These are phyloP conservation scores for Eptatretus atami DNA, from an alignment of 2,797 vertebrate genomes.

Conservation along the genomic window DNA sequence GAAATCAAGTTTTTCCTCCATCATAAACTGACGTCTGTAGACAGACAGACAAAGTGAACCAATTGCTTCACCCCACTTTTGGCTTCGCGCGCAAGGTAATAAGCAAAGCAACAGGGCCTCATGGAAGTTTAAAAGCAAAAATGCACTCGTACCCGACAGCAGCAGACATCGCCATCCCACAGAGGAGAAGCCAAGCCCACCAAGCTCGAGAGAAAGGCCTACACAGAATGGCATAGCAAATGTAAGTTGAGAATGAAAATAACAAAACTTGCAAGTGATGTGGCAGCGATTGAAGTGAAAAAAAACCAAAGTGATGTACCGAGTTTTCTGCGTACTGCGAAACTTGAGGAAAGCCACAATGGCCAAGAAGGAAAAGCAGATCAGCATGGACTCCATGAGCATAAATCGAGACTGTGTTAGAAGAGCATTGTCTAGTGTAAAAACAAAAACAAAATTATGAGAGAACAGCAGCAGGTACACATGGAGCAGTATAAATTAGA, in stretches of 20 bases:
- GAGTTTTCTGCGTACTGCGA: slow-evolving; percentile 19
- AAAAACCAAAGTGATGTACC: slow-evolving; percentile 15
- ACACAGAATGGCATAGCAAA: slow-evolving; percentile 7
- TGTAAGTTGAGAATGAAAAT: background rate
- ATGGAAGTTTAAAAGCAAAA: accelerated
- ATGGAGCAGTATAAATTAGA: too few species aligned
- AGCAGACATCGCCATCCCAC: slow-evolving; percentile 30
- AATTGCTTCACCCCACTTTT: too few species aligned
- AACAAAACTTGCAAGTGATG: background rate
- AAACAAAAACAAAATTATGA: background rate
- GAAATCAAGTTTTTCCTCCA: too few species aligned
- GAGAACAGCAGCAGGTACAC: too few species aligned
- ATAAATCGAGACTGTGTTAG: slow-evolving; percentile 68
- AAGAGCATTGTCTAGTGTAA: slow-evolving; percentile 41
- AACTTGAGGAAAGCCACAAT: slow-evolving; percentile 51
- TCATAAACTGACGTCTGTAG: too few species aligned
- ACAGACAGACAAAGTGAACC: too few species aligned
- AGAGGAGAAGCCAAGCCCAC: slow-evolving; percentile 41
- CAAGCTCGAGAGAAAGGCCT: slow-evolving; percentile 25
- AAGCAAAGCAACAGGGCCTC: accelerated
- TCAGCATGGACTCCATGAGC: slow-evolving; percentile 51
- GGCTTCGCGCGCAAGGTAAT: background rate
- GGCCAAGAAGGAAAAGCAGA: slow-evolving; percentile 49
- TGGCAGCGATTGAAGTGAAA: slow-evolving; percentile 8
- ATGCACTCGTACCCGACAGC: slow-evolving; percentile 36